Evolutionary conservation across 1,140 invertebrate species (phyloP).

Genomic region (Drosophila willistoni): DNA sequence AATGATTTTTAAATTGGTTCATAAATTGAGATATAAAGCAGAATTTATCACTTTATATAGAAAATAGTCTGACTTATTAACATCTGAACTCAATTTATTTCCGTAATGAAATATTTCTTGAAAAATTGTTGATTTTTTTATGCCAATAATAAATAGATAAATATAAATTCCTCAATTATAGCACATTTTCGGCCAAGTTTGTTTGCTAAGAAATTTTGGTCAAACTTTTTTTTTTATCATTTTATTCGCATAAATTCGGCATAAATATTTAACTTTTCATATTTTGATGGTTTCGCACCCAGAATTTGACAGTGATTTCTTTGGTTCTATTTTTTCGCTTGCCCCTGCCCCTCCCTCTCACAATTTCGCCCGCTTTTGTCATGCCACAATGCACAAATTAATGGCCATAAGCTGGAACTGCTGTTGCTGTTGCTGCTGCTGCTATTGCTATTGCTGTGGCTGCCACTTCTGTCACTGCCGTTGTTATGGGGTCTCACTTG

Average conservation of each 20-base stretch:
- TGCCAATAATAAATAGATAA: constrained; percentile 4
- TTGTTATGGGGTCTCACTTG: constrained; percentile 7
- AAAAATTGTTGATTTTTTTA: not conserved
- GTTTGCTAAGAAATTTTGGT: not conserved
- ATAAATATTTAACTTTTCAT: constrained; percentile 5
- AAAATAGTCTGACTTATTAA: not conserved
- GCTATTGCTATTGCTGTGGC: too few species aligned
- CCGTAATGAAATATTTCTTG: not conserved
- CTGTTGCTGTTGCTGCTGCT: too few species aligned
- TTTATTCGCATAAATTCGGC: constrained; percentile 7
- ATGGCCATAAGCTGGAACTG: constrained; percentile 26
- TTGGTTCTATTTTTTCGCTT: not conserved
- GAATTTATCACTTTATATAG: not conserved
- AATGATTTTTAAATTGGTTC: too few species aligned
- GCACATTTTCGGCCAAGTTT: not conserved
- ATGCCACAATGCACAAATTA: constrained; percentile 33
- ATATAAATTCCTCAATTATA: constrained; percentile 4
- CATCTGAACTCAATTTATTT: not conserved
- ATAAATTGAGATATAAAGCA: too few species aligned
- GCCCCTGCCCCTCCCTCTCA: not conserved
- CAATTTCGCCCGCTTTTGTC: constrained; percentile 12
- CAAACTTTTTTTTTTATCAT: not conserved
- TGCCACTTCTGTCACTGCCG: not conserved
- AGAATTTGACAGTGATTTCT: constrained; percentile 3
- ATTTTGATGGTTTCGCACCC: not conserved